phyloP scores from a whole-genome alignment of 2,888 invertebrate species.

The Pristionchus maxplancki region DNA sequence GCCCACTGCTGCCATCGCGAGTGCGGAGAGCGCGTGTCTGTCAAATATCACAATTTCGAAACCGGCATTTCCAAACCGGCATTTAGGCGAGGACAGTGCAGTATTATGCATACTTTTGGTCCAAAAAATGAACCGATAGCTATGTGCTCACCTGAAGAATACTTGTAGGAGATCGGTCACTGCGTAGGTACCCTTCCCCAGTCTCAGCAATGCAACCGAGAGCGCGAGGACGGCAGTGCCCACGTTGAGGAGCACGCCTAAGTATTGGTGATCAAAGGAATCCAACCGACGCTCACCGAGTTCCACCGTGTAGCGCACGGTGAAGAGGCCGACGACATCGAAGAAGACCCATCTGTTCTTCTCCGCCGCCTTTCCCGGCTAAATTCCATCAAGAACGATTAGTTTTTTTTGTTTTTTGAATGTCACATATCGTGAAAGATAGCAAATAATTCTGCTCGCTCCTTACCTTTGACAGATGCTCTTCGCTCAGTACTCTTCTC shows the following conservation, averaged over 20 bases:
- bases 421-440: not conserved
- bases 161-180: conserved; percentile 25
- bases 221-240: conserved; percentile 58
- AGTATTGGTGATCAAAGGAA: too few relatives aligned
- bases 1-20: conserved; percentile 68
- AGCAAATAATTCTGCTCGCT: not conserved
- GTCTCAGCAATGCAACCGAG: conserved; percentile 59
- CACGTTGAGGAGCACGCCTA: conserved; percentile 69
- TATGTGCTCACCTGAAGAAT: not conserved
- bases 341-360: conserved; percentile 84
- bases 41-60: too few relatives aligned
- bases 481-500: conserved; percentile 60
- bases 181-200: conserved; percentile 62
- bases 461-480: conserved; percentile 44
- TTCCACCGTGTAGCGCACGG: conserved; percentile 84
- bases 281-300: conserved; percentile 62
- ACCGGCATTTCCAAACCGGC: too few relatives aligned
- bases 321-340: conserved; percentile 87
- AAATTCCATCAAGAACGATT: too few relatives aligned
- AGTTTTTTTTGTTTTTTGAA: not conserved
- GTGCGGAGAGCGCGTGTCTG: conserved; percentile 54
- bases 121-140: too few relatives aligned
- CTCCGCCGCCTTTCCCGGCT: conserved; percentile 81
- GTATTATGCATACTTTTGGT: too few relatives aligned
- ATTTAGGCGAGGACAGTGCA: too few relatives aligned